Evolutionary conservation across 2,113 vertebrate genomes (phyloP).

Genomic region (Python bivittatus): DNA sequence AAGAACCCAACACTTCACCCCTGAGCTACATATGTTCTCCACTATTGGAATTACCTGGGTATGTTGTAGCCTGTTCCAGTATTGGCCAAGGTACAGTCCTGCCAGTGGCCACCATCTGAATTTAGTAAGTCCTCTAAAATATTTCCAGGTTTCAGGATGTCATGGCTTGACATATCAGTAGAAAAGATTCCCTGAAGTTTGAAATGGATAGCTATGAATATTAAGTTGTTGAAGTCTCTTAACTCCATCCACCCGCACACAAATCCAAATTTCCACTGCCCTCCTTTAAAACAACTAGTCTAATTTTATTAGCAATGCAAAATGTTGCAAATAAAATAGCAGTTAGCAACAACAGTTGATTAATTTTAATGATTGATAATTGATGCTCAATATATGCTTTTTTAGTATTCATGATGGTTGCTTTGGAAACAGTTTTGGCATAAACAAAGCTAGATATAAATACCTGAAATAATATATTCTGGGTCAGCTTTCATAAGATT

Average conservation of each 20-base stretch:
- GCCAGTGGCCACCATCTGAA: neutral
- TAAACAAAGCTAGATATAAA: neutral
- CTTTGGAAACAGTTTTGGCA: neutral
- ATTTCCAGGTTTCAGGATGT: neutral
- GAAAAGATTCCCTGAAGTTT: neutral
- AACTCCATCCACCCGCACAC: neutral
- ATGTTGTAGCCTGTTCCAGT: neutral
- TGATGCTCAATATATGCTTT: neutral
- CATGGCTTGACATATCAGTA: neutral
- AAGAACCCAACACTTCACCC: neutral
- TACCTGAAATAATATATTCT: neutral
- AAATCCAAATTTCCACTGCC: neutral
- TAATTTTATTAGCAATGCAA: neutral
- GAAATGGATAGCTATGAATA: neutral
- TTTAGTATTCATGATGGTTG: neutral
- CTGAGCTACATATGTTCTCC: neutral
- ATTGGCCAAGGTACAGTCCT: neutral
- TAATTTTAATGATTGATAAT: neutral
- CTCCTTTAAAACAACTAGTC: neutral
- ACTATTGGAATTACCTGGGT: neutral
- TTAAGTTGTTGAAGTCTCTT: neutral
- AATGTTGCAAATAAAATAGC: neutral
- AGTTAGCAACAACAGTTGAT: neutral
- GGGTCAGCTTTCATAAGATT: neutral
- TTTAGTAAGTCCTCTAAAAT: neutral